Evolutionary conservation across 2,888 invertebrate genomes (phyloP), one percentile per base, ranked within the genome.

Genomic region (Hyppa rectilinea): DNA sequence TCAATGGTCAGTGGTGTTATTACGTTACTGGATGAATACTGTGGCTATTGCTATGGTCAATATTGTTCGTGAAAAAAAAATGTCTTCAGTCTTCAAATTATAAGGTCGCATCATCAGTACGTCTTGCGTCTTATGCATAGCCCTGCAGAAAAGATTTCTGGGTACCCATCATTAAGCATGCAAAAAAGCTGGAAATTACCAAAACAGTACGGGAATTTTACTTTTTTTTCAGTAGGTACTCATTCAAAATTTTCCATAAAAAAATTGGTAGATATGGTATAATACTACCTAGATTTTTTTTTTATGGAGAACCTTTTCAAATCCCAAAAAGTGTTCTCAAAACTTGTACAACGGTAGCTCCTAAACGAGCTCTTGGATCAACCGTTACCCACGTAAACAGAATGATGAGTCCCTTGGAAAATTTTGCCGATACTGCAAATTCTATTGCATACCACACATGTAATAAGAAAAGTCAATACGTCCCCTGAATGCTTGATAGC

Each of bases 401-500:
- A 29, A 0, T 34, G 7, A 10, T 10, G 2, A 29, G 12, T n/a
- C 17, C 0, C 10, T 29, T 6, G 34, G 20, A 23, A 20, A 29
- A 34, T 43, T 17, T 23, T 14, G 1, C 52, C 1, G 5, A 9
- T 14, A 26, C 3, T 20, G 26, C 45, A 58, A 63, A 58, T 10
- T 62, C 47, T 58, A 72, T 50, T 83, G 79, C 83, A 85, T 56
- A 78, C 38, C n/a, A 85, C 71, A 87, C 83, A 73, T n/a, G n/a
- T 87, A 89, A 78, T 71, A 43, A 31, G 75, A 73, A 83, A 81
- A 68, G 71, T 83, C 88, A 86, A 87, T 90, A 83, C 83, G 84
- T 86, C 89, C 91, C 43, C 91, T 89, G 88, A 91, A 93, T 90
- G 88, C 92, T 92, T 90, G 94, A 94, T 95, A 92, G 91, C 88